Evolutionary conservation across 1,140 invertebrate genomes (phyloP).

Genomic region (Ephestia elutella): DNA sequence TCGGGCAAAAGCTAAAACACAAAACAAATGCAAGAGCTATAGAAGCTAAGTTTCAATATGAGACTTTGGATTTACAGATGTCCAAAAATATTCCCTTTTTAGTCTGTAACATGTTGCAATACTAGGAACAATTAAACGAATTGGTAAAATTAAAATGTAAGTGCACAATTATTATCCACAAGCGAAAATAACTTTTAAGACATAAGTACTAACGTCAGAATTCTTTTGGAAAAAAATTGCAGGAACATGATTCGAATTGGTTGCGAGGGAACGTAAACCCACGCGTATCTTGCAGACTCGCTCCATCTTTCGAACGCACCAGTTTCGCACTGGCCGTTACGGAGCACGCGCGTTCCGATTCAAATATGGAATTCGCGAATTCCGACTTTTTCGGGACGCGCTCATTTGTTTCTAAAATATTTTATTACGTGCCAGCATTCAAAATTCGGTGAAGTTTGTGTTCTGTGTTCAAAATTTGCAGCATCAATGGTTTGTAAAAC

Average conservation of each 20-base stretch:
- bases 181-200: conserved; percentile 11
- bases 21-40: too few species aligned
- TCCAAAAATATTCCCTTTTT: neutral
- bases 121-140: conserved; percentile 26
- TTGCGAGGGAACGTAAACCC: conserved; percentile 41
- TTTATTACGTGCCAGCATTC: neutral
- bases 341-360: conserved; percentile 44
- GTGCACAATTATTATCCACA: conserved; percentile 1
- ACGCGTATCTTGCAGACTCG: conserved; percentile 54
- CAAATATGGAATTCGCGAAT: conserved; percentile 27
- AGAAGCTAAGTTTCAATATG: too few species aligned
- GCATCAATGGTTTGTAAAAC: neutral
- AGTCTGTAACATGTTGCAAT: conserved; percentile 5
- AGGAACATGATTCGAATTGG: conserved; percentile 58
- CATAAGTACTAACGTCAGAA: conserved; percentile 7
- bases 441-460: conserved; percentile 11
- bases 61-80: too few species aligned
- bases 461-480: conserved; percentile 3
- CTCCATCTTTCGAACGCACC: conserved; percentile 41
- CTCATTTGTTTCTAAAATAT: neutral
- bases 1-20: too few species aligned
- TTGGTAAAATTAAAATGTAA: conserved; percentile 27
- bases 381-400: conserved; percentile 19
- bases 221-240: conserved; percentile 12
- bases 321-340: conserved; percentile 35